phyloP scores from a whole-genome alignment of 2,797 vertebrate genomes.

The Potorous gilbertii region DNA sequence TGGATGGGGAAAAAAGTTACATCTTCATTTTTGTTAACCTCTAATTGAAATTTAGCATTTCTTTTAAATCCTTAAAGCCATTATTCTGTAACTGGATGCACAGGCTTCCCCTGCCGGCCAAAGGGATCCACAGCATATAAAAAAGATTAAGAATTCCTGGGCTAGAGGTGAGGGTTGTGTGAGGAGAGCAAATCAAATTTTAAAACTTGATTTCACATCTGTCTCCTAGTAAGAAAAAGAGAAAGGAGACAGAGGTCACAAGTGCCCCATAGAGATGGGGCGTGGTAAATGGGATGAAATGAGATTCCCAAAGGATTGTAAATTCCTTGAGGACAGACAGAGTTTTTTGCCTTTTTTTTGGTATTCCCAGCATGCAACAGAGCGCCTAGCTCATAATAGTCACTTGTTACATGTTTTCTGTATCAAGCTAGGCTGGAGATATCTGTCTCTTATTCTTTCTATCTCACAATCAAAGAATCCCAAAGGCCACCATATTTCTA shows the following conservation, averaged over 20 bases:
- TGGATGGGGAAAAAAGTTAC: not conserved
- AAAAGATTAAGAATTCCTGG: not conserved
- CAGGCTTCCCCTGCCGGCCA: no score
- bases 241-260: not conserved
- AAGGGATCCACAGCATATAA: no score
- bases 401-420: no score
- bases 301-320: not conserved
- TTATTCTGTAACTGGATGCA: no score
- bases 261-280: not conserved
- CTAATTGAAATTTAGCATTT: not conserved
- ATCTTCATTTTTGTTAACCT: not conserved
- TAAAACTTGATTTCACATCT: not conserved
- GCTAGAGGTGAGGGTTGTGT: not conserved
- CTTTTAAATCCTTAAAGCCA: no score
- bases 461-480: not conserved
- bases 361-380: no score
- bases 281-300: conserved; percentile 19
- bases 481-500: not conserved
- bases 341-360: no score
- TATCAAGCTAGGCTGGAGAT: fast-evolving
- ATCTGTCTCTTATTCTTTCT: not conserved
- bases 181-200: not conserved
- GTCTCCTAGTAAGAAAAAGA: not conserved
- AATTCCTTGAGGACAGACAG: no score
- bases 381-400: no score